phyloP scores from a whole-genome alignment of 2,888 invertebrate species.

The Phyto melanocephala region DNA sequence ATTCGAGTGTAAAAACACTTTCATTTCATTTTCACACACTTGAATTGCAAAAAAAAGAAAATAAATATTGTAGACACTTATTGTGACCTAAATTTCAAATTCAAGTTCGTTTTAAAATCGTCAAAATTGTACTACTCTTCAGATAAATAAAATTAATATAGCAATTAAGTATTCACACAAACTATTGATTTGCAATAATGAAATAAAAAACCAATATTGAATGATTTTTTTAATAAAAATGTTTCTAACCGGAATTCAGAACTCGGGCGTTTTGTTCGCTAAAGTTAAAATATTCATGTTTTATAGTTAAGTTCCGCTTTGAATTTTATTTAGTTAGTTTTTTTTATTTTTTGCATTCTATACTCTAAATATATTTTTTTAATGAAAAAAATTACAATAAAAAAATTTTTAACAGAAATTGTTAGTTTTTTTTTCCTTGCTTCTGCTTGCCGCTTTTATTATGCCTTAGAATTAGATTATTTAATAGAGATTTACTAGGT shows the following conservation, averaged over 20 bases:
- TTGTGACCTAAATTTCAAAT: conserved; percentile 49
- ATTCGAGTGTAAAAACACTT: conserved; percentile 20
- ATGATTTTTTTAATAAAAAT: no score
- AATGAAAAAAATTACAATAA: conserved; percentile 23
- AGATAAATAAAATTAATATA: conserved; percentile 4
- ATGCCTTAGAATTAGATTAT: neutral
- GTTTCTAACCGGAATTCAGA: conserved; percentile 19
- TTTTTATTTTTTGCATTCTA: no score
- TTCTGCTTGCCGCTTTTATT: neutral
- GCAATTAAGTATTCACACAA: neutral
- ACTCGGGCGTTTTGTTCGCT: neutral
- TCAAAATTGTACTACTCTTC: conserved; percentile 12
- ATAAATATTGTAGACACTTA: conserved; percentile 19
- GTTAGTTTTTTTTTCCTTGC: neutral
- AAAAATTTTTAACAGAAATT: no score
- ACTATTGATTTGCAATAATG: neutral
- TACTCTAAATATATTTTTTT: no score
- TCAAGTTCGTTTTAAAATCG: conserved; percentile 53
- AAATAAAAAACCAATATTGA: neutral
- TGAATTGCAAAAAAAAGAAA: conserved; percentile 4
- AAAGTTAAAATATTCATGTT: neutral
- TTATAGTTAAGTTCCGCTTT: conserved; percentile 38
- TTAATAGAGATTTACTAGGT: neutral
- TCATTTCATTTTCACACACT: conserved; percentile 35
- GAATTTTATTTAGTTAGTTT: no score